phyloP scores from a whole-genome alignment of 2,113 vertebrate species.

The Brevimyrus niger region DNA sequence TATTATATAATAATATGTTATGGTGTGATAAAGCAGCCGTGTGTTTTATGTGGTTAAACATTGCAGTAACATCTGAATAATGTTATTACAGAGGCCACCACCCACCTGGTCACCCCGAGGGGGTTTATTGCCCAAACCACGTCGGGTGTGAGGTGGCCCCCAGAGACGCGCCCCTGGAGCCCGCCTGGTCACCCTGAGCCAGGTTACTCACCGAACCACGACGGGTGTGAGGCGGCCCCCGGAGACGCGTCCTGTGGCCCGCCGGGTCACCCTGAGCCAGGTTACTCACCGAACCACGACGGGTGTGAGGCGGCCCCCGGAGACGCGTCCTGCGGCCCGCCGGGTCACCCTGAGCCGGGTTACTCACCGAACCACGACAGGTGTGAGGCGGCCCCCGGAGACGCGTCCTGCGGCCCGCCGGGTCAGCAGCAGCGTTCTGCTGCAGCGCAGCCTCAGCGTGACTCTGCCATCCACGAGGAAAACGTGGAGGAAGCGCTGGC shows the following conservation, averaged over 20 bases:
- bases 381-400: slow-evolving; percentile 49
- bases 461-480: slow-evolving; percentile 69
- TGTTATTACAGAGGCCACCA: background rate
- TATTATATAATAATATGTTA: background rate
- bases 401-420: slow-evolving; percentile 50
- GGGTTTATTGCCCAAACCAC: slow-evolving; percentile 42
- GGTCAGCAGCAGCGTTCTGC: slow-evolving; percentile 55
- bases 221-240: slow-evolving; percentile 53
- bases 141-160: slow-evolving; percentile 50
- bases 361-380: slow-evolving; percentile 63
- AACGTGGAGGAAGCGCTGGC: slow-evolving; percentile 70
- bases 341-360: background rate
- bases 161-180: slow-evolving; percentile 53
- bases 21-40: background rate
- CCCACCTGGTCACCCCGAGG: no score
- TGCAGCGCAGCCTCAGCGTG: slow-evolving; percentile 61
- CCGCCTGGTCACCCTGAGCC: background rate
- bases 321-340: slow-evolving; percentile 51
- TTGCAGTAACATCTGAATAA: background rate
- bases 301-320: slow-evolving; percentile 47
- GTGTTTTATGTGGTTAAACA: background rate
- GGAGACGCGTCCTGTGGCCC: slow-evolving; percentile 49
- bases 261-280: no score
- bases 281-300: slow-evolving; percentile 61
- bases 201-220: slow-evolving; percentile 56